Evolutionary conservation across 2,113 vertebrate species (phyloP), one percentile per base, ranked within the genome.

Genomic region (Dromaius novaehollandiae): DNA sequence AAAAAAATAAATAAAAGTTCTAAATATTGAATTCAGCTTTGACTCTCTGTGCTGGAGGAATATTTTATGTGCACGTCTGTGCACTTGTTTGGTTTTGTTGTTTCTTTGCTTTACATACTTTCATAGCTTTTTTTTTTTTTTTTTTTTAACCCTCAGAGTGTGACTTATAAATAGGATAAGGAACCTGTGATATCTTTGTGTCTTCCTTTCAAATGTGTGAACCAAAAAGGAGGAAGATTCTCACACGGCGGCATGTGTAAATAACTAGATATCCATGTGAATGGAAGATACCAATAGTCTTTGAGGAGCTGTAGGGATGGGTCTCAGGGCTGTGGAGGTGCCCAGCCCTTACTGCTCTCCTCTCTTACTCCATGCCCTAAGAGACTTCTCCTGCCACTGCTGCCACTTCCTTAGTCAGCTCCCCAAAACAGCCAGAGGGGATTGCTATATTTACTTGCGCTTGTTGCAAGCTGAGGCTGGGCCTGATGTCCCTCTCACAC

Each of bases 1-100:
- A 6, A 9, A 5, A 20, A 60, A 60, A 60, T 16, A 56, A 73
- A 46, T 55, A 69, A 56, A 55, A 36, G 28, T 85, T 89, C 82
- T 83, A n/a, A 14, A 7, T 79, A 90, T 80, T 88, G 78, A 95
- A 94, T 95, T 82, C 82, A 93, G 42, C 40, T 91, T 94, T 88
- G 83, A 64, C 46, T 92, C 58, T 89, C 24, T 70, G 34, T 68
- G 24, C 42, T 65, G 38, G 46, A 75, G 42, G 53, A 95, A 60
- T 7, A 73, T 79, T 86, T 66, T 86, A 32, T 77, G 66, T 1
- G 0, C 42, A 44, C 20, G 11, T 19, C 24, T 83, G 26, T 51
- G 36, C n/a, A 58, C 24, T 4, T 40, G 11, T 64, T 79, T 77
- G 53, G 7, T 71, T 86, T 64, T 68, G 13, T 46, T 83, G 17